Evolutionary conservation across 2,888 invertebrate genomes (phyloP), one percentile per base, ranked within the genome.

Genomic region (Augochlorella aurata): DNA sequence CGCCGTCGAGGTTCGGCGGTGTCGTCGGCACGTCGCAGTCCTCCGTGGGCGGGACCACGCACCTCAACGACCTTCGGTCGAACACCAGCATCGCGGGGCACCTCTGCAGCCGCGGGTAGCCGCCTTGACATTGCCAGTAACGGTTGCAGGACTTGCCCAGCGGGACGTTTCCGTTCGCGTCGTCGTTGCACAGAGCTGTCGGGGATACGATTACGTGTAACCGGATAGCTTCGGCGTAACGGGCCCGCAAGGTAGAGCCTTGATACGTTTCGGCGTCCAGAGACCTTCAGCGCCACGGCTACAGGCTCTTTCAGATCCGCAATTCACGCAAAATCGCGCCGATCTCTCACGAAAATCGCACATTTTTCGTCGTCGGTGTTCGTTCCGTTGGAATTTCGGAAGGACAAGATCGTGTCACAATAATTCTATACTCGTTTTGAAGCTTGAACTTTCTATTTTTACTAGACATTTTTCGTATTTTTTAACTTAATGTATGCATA

Each of bases 71-170:
- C 86, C 97, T 95, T 88, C 96, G 95, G 94, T 98, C 98, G 94
- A 98, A 98, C 14, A 98, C 98, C 91, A 98, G 94, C 97, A 97
- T 98, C 54, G 98, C 98, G 0, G 98, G 98, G 92, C 98, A 98
- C 71, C 98, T 95, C 93, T 98, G 98, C 9, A 98, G 96, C 78
- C 98, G 96, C 9, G 98, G 98, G 94, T 98, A 98, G 0, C 98
- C 98, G 8, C 98, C 98, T 93, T 98, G 98, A 92, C 98, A 98
- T 92, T 98, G 97, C 98, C 98, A 98, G 94, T 98, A 98, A 18
- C 98, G 95, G 94, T 98, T 98, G 95, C 98, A 98, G 73, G 98
- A 98, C 94, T 98, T 98, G 89, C 98, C 98, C 16, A 98, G 95
- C 0, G 98, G 97, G 16, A 98, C 98, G 94, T 98, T 98, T 83